phyloP scores from a whole-genome alignment of 2,113 vertebrate species.

The Solea solea region DNA sequence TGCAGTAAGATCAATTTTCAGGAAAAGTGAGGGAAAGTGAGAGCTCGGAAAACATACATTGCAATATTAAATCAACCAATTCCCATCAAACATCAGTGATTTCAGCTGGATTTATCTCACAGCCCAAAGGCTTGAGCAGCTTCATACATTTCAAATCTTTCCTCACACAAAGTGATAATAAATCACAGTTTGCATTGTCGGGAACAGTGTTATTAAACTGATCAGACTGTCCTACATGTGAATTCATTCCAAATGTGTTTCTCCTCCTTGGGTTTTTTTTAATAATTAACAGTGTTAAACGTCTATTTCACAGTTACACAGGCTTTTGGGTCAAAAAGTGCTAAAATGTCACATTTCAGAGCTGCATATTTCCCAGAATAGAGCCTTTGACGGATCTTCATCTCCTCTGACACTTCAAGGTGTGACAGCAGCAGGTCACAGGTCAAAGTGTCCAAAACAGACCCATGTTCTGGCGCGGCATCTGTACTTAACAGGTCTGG shows the following conservation, averaged over 20 bases:
- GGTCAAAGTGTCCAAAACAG: slow-evolving; percentile 42
- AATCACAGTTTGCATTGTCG: slow-evolving; percentile 52
- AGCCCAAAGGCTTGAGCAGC: slow-evolving; percentile 58
- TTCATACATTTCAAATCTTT: slow-evolving; percentile 60
- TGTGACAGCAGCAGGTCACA: slow-evolving; percentile 33
- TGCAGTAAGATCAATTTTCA: not conserved
- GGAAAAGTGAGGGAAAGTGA: not conserved
- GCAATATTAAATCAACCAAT: slow-evolving; percentile 22
- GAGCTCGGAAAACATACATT: not conserved
- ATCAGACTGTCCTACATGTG: slow-evolving; percentile 31
- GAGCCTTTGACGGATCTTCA: slow-evolving; percentile 39
- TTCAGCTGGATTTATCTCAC: slow-evolving; percentile 44
- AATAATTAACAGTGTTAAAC: not conserved
- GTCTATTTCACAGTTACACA: not conserved
- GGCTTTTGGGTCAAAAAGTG: not conserved
- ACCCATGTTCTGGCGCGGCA: slow-evolving; percentile 13
- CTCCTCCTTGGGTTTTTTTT: slow-evolving; percentile 8
- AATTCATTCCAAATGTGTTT: slow-evolving; percentile 34
- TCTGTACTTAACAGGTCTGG: slow-evolving; percentile 29
- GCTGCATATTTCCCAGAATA: slow-evolving; percentile 24
- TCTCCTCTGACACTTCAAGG: slow-evolving; percentile 41
- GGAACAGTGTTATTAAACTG: slow-evolving; percentile 46
- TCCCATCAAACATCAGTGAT: slow-evolving; percentile 43
- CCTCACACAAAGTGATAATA: slow-evolving; percentile 42
- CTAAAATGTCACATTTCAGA: slow-evolving; percentile 39